Percentiles rank a stretch among this genome's conserved stretches.
Conservation (phyloP, 1,140 invertebrate genomes). For the Grapholita molesta region DNA sequence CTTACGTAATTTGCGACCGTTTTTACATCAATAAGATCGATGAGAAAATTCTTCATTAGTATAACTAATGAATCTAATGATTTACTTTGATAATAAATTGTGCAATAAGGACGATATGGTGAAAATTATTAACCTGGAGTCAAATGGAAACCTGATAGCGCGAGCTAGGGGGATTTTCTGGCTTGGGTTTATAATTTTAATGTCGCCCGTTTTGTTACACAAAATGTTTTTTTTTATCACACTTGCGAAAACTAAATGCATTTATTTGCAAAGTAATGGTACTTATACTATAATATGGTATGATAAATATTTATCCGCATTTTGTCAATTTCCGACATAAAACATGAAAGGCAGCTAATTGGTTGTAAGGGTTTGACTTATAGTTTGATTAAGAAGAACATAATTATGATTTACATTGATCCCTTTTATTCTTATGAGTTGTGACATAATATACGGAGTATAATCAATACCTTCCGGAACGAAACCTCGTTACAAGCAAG, state of each 20-base stretch:
- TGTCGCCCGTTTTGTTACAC: not conserved
- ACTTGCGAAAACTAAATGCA: not conserved
- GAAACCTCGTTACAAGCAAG: not conserved
- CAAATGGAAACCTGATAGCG: not conserved
- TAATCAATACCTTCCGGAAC: too few relatives aligned
- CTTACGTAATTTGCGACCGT: slow-evolving; percentile 22
- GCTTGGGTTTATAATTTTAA: not conserved
- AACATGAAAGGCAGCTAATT: too few relatives aligned
- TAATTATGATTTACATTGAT: too few relatives aligned
- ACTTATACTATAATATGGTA: too few relatives aligned
- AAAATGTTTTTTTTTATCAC: not conserved
- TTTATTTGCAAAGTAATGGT: too few relatives aligned
- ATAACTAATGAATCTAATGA: slow-evolving; percentile 50
- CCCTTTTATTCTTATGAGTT: too few relatives aligned
- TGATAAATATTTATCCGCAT: not conserved
- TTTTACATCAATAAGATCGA: slow-evolving; percentile 34
- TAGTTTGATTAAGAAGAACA: too few relatives aligned
- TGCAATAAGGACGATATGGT: slow-evolving; percentile 25
- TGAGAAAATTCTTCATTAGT: slow-evolving; percentile 41
- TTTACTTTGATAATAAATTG: slow-evolving; percentile 34
- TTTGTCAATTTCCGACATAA: not conserved
- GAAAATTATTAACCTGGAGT: not conserved
- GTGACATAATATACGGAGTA: too few relatives aligned
- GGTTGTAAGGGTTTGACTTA: too few relatives aligned
- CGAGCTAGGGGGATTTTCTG: not conserved